These are phyloP conservation scores for Tragelaphus strepsiceros DNA, from an alignment of 2,113 vertebrate genomes.

Conservation along the genomic window DNA sequence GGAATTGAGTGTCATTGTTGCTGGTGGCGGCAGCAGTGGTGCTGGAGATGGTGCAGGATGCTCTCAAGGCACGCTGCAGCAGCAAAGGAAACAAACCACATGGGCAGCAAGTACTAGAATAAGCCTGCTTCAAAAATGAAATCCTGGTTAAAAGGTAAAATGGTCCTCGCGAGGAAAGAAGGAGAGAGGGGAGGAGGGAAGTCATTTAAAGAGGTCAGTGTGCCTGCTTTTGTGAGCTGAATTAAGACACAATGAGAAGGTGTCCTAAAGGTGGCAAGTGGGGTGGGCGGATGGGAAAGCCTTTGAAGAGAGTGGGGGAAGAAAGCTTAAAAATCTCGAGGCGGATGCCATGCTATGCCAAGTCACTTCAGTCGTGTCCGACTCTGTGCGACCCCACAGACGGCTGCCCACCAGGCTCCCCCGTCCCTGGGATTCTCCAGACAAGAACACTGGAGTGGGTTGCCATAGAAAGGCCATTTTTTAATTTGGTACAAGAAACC, in stretches of 20 bases:
- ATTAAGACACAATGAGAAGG: too few relatives aligned
- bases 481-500: neutral
- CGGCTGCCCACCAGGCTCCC: too few relatives aligned
- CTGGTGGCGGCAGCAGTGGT: accelerated
- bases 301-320: neutral
- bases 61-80: neutral
- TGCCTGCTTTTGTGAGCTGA: neutral
- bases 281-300: neutral
- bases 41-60: neutral
- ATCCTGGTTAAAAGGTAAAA: neutral
- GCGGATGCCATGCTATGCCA: neutral
- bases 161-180: neutral
- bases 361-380: too few relatives aligned
- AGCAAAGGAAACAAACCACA: neutral
- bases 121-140: neutral
- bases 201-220: accelerated
- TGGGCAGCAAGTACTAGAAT: neutral
- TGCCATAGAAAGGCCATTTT: neutral
- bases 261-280: neutral
- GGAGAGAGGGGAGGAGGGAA: neutral
- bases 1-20: accelerated
- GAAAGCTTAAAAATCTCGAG: neutral
- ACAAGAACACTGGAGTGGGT: too few relatives aligned
- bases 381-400: too few relatives aligned
- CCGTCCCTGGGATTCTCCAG: too few relatives aligned